Conservation (phyloP, 2,888 invertebrate species). For the Heliconius cydno region DNA sequence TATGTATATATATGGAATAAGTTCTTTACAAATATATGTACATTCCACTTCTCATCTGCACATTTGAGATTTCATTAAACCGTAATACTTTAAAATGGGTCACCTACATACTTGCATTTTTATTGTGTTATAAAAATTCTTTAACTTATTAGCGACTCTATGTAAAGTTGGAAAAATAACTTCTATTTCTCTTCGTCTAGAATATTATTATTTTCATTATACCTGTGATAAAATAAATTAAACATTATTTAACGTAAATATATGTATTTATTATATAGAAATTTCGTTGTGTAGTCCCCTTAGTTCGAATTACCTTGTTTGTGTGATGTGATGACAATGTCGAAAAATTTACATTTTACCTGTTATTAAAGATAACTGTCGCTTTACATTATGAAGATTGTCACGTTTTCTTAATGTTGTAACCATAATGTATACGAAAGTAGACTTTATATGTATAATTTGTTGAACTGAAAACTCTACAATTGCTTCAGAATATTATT, state of each 20-base stretch:
- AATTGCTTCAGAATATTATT: not conserved
- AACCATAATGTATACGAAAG: constrained; percentile 4
- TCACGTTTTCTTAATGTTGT: constrained; percentile 18
- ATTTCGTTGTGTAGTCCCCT: not conserved
- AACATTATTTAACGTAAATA: too few relatives aligned
- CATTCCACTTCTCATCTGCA: constrained; percentile 17
- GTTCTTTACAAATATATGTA: not conserved
- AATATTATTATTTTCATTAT: not conserved
- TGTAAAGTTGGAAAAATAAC: not conserved
- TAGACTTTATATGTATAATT: not conserved
- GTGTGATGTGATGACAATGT: constrained; percentile 4
- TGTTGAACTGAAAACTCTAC: not conserved
- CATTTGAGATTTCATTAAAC: constrained; percentile 24
- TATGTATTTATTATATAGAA: not conserved
- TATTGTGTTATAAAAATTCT: not conserved
- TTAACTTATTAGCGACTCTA: not conserved
- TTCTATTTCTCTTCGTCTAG: not conserved
- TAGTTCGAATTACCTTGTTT: not conserved
- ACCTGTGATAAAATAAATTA: not conserved
- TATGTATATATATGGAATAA: not conserved
- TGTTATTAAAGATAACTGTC: constrained; percentile 8
- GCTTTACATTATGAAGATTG: constrained; percentile 6
- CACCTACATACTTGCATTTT: constrained; percentile 29
- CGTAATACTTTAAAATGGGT: constrained; percentile 33
- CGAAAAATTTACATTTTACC: constrained; percentile 19